phyloP scores from a whole-genome alignment of 2,113 vertebrate genomes.

The Turnix velox region DNA sequence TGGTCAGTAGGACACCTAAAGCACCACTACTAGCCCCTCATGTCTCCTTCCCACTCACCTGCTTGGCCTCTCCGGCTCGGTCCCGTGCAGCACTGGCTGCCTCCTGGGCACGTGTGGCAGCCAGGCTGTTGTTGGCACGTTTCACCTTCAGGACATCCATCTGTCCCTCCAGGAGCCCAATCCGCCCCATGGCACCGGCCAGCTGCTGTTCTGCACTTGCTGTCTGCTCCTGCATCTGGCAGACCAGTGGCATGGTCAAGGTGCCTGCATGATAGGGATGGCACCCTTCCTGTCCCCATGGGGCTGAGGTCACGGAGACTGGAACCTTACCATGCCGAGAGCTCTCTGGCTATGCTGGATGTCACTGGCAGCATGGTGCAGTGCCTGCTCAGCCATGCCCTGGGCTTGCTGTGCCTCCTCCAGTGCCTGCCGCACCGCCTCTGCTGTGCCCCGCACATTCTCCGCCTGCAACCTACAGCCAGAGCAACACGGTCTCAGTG shows the following conservation, averaged over 20 bases:
- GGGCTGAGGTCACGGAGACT: neutral
- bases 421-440: constrained; percentile 81
- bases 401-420: constrained; percentile 83
- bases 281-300: accelerated
- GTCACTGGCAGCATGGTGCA: constrained; percentile 78
- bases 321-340: constrained; percentile 65
- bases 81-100: constrained; percentile 82
- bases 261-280: accelerated
- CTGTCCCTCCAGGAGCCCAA: constrained; percentile 77
- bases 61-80: constrained; percentile 88
- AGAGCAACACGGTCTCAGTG: accelerated
- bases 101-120: constrained; percentile 85
- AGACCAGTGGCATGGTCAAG: accelerated
- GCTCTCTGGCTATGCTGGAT: constrained; percentile 81
- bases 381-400: constrained; percentile 81
- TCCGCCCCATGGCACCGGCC: constrained; percentile 74
- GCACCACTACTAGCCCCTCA: accelerated
- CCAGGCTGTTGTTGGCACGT: constrained; percentile 88
- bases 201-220: constrained; percentile 78
- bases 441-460: constrained; percentile 79
- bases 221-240: constrained; percentile 85
- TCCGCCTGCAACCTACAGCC: constrained; percentile 79
- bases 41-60: constrained; percentile 63
- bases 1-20: accelerated
- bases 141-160: constrained; percentile 86